Evolutionary conservation across 2,797 vertebrate genomes (phyloP), one percentile per base, ranked within the genome.

Genomic region (Bradypodion pumilum): DNA sequence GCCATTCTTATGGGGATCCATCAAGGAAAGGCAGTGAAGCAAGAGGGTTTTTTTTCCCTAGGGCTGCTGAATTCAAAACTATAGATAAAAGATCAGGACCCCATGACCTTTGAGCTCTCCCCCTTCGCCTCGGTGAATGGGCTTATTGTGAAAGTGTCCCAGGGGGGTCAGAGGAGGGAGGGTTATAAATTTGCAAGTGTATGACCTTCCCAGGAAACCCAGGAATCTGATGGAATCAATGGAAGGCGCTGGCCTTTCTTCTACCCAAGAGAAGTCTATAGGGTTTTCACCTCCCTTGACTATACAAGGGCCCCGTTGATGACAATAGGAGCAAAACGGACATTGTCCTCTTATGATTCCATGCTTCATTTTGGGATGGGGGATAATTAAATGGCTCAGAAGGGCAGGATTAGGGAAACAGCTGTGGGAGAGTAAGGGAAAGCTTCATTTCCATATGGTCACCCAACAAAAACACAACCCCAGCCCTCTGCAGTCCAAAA

Each of bases 11-110:
- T 92, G 87, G 91, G 82, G n/a, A n/a, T 95, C 92, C 93, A 93
- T 93, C 91, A 89, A 92, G 93, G 88, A n/a, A 88, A 92, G 86
- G 90, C 91, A 92, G 83, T 95, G 91, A 94, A 94, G 92, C 92
- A 94, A 89, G 90, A 93, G 91, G 81, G 87, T 46, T 49, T 46
- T 89, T 90, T 91, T 87, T 80, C n/a, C n/a, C 87, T n/a, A 93
- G 82, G 88, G 76, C 81, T 93, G 91, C 86, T 94, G 93, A 83
- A 88, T 94, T 76, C 91, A 90, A 94, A 90, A 86, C 81, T 65
- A n/a, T 80, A 87, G 92, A 93, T 94, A 90, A 88, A 92, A 94
- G 95, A 95, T 96, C 94, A 89, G 0, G 91, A 92, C 87, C 91
- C 88, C 81, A 82, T 90, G 88, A 92, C 94, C 93, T 91, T 87